Conservation (phyloP, 2,888 invertebrate species). For the Apamea sordens region DNA sequence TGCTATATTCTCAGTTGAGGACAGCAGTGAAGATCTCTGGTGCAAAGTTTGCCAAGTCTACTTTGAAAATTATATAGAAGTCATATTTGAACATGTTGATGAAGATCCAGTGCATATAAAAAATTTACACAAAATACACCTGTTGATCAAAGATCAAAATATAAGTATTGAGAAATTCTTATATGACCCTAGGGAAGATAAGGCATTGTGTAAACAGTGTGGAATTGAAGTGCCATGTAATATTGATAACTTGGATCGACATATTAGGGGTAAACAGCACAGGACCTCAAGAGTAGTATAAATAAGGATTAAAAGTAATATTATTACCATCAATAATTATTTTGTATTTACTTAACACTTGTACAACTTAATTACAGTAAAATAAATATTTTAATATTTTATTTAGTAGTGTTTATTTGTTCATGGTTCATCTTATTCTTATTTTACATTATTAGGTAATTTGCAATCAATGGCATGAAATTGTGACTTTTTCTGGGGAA, state of each 20-base stretch:
- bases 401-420: not conserved
- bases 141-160: constrained; percentile 73
- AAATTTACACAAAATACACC: constrained; percentile 68
- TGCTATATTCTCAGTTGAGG: constrained; percentile 78
- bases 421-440: not conserved
- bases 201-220: constrained; percentile 75
- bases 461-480: not conserved
- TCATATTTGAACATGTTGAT: constrained; percentile 76
- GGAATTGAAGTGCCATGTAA: constrained; percentile 73
- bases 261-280: constrained; percentile 74
- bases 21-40: constrained; percentile 74
- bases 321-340: not conserved
- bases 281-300: constrained; percentile 48
- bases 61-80: constrained; percentile 76
- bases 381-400: not conserved
- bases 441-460: not conserved
- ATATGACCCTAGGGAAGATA: constrained; percentile 74
- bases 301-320: not conserved
- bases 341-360: not conserved
- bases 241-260: constrained; percentile 74
- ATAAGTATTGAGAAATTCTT: constrained; percentile 76
- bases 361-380: not conserved
- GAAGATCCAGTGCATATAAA: constrained; percentile 69
- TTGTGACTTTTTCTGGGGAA: not conserved
- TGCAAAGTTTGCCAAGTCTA: constrained; percentile 79